These are phyloP conservation scores for Trichonephila inaurata DNA, from an alignment of 1,140 invertebrate genomes.

Conservation along the genomic window DNA sequence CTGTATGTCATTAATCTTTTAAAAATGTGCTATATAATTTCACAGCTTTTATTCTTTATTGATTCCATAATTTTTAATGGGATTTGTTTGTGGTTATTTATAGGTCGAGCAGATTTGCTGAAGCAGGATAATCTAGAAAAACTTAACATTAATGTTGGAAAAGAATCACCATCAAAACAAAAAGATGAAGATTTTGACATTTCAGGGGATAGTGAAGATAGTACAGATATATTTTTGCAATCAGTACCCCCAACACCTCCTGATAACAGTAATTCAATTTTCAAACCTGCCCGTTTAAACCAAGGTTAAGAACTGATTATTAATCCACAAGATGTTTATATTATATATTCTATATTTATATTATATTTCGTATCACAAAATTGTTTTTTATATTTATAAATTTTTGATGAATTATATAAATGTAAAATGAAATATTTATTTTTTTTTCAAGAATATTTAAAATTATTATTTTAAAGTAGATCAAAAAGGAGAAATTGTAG, in stretches of 20 bases:
- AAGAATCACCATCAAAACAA: neutral
- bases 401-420: too few relatives aligned
- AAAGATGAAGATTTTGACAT: neutral
- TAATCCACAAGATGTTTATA: neutral
- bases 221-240: slow-evolving; percentile 45
- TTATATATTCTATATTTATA: too few relatives aligned
- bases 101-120: slow-evolving; percentile 38
- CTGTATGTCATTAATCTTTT: too few relatives aligned
- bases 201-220: slow-evolving; percentile 43
- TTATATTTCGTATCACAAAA: too few relatives aligned
- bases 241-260: slow-evolving; percentile 59
- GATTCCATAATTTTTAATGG: too few relatives aligned
- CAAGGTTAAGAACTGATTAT: neutral
- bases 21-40: too few relatives aligned
- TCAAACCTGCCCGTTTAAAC: neutral
- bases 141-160: neutral
- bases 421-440: too few relatives aligned
- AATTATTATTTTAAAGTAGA: too few relatives aligned
- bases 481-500: too few relatives aligned
- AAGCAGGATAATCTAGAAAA: neutral
- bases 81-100: neutral
- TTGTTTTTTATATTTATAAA: too few relatives aligned
- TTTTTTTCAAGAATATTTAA: too few relatives aligned
- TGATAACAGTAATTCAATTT: slow-evolving; percentile 31
- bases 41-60: too few relatives aligned